Evolutionary conservation across 2,113 vertebrate species (phyloP).

Genomic region (Equus quagga): DNA sequence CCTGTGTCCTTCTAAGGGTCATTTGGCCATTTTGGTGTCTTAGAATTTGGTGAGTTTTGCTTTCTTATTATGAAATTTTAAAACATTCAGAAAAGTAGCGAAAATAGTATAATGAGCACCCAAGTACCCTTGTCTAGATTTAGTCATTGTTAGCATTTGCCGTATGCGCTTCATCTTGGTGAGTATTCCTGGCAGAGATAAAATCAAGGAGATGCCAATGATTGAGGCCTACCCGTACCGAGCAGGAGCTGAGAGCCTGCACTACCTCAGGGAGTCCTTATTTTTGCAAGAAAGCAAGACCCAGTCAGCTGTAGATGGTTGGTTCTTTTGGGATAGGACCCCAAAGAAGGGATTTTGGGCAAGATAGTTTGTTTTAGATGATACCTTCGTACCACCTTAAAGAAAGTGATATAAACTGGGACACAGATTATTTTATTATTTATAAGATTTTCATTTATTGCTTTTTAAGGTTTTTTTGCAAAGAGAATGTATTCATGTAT

Average conservation of each 20-base stretch:
- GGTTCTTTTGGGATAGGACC: not conserved
- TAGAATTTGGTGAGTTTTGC: not conserved
- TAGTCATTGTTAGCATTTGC: not conserved
- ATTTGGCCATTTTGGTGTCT: not conserved
- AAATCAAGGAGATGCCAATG: not conserved
- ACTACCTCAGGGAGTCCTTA: not conserved
- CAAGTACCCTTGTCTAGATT: not conserved
- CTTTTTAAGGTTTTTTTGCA: slow-evolving; percentile 31
- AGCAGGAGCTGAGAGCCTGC: not conserved
- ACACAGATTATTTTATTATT: not conserved
- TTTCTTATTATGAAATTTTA: not conserved
- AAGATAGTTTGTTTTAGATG: not conserved
- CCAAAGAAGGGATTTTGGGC: not conserved
- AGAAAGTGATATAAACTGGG: not conserved
- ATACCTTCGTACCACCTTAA: not conserved
- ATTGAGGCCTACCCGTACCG: accelerated
- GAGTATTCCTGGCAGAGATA: not conserved
- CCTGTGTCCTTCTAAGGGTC: not conserved
- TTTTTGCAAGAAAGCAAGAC: not conserved
- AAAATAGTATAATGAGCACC: not conserved
- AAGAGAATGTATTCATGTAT: not conserved
- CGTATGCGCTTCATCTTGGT: not conserved
- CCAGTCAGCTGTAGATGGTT: not conserved
- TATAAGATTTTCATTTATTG: not conserved
- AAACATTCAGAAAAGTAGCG: slow-evolving; percentile 6